A percentile compares a stretch with the other conserved stretches of the same genome.
Conservation (phyloP, 1,140 invertebrate genomes). For the Tetraneura akinire region DNA sequence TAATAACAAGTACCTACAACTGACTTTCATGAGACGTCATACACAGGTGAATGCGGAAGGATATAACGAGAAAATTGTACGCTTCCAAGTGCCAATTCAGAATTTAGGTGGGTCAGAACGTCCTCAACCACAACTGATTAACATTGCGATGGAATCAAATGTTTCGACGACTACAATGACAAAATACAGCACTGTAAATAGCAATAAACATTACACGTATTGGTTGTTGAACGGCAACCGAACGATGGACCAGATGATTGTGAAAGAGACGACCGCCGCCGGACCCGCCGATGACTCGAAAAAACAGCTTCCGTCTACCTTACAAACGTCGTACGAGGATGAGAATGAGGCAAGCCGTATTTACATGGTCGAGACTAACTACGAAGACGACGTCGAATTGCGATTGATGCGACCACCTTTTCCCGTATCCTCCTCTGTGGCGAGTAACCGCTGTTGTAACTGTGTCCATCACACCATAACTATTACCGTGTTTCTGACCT, state of each 20-base stretch:
- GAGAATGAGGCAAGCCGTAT: neutral
- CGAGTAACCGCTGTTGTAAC: neutral
- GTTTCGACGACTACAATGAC: neutral
- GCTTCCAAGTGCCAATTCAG: neutral
- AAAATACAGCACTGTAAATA: neutral
- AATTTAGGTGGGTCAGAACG: neutral
- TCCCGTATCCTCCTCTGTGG: neutral
- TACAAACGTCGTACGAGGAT: too few species aligned
- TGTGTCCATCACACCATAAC: neutral
- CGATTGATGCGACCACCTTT: neutral
- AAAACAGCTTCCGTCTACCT: neutral
- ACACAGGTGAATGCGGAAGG: neutral
- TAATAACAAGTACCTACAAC: too few species aligned
- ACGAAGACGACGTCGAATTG: neutral
- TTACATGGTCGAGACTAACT: too few species aligned
- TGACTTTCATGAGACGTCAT: neutral
- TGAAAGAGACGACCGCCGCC: too few species aligned
- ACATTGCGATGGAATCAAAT: neutral
- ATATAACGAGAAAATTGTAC: neutral
- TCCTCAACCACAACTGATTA: neutral
- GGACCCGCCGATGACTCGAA: neutral
- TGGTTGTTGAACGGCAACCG: neutral
- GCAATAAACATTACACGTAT: neutral
- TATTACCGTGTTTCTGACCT: neutral
- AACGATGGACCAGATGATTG: neutral